phyloP scores from a whole-genome alignment of 2,797 vertebrate genomes.

The Enteromius treurensis region DNA sequence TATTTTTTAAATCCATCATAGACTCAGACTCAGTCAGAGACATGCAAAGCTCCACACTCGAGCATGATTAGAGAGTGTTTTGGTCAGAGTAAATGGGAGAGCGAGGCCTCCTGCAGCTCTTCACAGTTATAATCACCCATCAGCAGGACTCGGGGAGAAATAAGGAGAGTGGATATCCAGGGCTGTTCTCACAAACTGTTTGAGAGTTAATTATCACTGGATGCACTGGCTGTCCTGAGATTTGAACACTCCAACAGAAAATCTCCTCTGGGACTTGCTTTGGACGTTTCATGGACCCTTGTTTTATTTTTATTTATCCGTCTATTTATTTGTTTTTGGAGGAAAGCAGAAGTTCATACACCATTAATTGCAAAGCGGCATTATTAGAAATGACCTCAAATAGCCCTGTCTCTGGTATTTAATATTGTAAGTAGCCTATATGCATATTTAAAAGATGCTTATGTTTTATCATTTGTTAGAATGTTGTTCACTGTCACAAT shows the following conservation, averaged over 20 bases:
- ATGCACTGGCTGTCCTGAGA: conserved; percentile 76
- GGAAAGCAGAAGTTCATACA: not conserved
- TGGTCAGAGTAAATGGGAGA: conserved; percentile 72
- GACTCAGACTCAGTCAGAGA: not conserved
- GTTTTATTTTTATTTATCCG: conserved; percentile 28
- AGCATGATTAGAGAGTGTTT: conserved; percentile 69
- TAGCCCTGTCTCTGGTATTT: conserved; percentile 19
- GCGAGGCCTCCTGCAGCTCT: conserved; percentile 67
- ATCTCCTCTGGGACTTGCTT: conserved; percentile 49
- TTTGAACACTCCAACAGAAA: conserved; percentile 53
- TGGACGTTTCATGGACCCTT: conserved; percentile 27
- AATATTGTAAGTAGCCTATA: not conserved
- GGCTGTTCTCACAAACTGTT: conserved; percentile 64
- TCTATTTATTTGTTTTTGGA: conserved; percentile 19
- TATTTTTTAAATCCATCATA: not conserved
- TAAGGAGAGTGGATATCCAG: conserved; percentile 50
- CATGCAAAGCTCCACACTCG: conserved; percentile 12
- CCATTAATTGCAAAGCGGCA: conserved; percentile 14
- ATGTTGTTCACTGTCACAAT: not conserved
- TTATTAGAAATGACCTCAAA: conserved; percentile 22
- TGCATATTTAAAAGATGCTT: not conserved
- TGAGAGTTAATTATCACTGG: conserved; percentile 78
- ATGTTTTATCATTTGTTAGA: not conserved
- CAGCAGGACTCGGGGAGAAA: conserved; percentile 68
- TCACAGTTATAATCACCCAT: conserved; percentile 79